These are phyloP conservation scores for Xenopus petersii DNA, from an alignment of 2,797 vertebrate species.

Conservation along the genomic window DNA sequence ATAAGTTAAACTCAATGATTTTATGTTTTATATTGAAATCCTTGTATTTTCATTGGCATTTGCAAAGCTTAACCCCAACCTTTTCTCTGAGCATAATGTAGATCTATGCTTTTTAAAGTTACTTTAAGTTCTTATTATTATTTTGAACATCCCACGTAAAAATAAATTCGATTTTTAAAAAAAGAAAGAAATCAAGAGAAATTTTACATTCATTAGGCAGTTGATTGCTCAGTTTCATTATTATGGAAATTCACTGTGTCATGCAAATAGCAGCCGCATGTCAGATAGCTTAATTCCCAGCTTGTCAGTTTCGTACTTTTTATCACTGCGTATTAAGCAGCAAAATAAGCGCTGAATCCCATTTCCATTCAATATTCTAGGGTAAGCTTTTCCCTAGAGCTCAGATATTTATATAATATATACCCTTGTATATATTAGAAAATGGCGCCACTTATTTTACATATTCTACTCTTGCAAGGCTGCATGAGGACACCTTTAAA, in stretches of 20 bases:
- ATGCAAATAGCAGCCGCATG: conserved; percentile 41
- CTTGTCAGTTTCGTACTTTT: conserved; percentile 39
- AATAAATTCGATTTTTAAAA: conserved; percentile 23
- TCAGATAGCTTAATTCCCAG: conserved; percentile 45
- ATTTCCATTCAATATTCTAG: conserved; percentile 42
- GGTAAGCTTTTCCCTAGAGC: conserved; percentile 27
- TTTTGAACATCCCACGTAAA: conserved; percentile 38
- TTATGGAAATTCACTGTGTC: conserved; percentile 46
- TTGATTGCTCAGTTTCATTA: conserved; percentile 49
- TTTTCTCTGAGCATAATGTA: conserved; percentile 18
- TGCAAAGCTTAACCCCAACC: conserved; percentile 7
- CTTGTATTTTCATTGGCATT: conserved; percentile 30
- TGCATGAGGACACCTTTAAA: too few relatives aligned
- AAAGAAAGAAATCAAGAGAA: conserved; percentile 36
- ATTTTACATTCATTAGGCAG: conserved; percentile 48
- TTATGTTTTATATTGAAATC: not conserved
- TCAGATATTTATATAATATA: conserved; percentile 12
- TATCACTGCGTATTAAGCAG: conserved; percentile 40
- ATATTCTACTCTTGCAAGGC: not conserved
- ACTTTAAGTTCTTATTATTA: conserved; percentile 32
- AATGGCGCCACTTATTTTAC: not conserved
- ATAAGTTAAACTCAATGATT: conserved; percentile 1
- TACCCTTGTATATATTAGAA: not conserved
- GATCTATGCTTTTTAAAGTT: conserved; percentile 23
- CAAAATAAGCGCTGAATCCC: conserved; percentile 35